Conservation (phyloP, 2,113 vertebrate genomes). For the Sula dactylatra region DNA sequence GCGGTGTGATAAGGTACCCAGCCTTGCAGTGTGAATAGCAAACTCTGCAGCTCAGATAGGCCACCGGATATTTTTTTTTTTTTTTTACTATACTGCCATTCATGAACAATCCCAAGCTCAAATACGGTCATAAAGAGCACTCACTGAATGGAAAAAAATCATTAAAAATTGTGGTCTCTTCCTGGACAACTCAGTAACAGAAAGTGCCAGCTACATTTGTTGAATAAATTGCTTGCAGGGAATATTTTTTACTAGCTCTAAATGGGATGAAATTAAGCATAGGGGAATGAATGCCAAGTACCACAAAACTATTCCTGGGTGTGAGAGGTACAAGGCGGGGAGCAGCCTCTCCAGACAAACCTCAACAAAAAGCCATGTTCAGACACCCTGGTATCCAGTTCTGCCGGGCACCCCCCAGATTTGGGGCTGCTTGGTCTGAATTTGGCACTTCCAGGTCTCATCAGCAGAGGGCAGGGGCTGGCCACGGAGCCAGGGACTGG, state of each 20-base stretch:
- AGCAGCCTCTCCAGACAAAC: not conserved
- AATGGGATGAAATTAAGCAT: constrained; percentile 45
- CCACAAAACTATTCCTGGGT: constrained; percentile 1
- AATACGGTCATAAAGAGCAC: constrained; percentile 18
- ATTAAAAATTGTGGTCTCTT: constrained; percentile 57
- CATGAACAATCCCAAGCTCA: constrained; percentile 8
- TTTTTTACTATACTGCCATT: not conserved
- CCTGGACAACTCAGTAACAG: constrained; percentile 48
- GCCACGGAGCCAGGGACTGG: not conserved
- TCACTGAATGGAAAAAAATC: constrained; percentile 50
- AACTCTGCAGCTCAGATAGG: constrained; percentile 12
- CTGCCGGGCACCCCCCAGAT: not conserved
- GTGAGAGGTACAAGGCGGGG: not conserved
- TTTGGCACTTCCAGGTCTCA: not conserved
- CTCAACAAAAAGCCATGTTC: not conserved
- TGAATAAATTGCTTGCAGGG: constrained; percentile 57
- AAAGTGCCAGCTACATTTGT: constrained; percentile 56
- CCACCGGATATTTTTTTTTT: not conserved
- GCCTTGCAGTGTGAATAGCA: not conserved
- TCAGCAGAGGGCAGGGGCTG: constrained; percentile 16
- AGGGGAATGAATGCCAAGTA: constrained; percentile 32
- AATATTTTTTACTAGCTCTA: constrained; percentile 57
- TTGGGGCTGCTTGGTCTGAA: not conserved
- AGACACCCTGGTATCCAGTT: not conserved
- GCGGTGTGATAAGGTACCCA: not conserved